Evolutionary conservation across 2,888 invertebrate genomes (phyloP).

Genomic region (Drosophila kuntzei): DNA sequence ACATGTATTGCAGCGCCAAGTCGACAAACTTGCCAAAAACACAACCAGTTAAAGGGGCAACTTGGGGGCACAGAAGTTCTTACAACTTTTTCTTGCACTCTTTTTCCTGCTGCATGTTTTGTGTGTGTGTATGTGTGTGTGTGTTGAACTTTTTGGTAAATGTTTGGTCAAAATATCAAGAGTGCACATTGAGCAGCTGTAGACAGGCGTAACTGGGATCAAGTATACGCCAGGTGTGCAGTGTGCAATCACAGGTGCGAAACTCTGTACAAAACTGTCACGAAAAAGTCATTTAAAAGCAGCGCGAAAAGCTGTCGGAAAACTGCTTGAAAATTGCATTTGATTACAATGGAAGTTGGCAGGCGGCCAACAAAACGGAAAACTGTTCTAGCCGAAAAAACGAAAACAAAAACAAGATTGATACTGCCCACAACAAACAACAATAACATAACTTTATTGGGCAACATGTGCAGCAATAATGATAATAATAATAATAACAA

Average conservation of each 20-base stretch:
- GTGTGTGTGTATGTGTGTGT: constrained; percentile 27
- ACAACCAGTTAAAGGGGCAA: constrained; percentile 22
- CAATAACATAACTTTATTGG: constrained; percentile 26
- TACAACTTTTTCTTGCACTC: constrained; percentile 52
- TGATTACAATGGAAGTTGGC: constrained; percentile 66
- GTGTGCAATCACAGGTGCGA: constrained; percentile 31
- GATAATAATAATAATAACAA: constrained; percentile 27
- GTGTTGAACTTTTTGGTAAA: constrained; percentile 54
- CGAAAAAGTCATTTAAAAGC: constrained; percentile 55
- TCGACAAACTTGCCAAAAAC: constrained; percentile 62
- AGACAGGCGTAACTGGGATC: constrained; percentile 40
- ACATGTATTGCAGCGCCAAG: constrained; percentile 69
- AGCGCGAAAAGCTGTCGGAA: constrained; percentile 39
- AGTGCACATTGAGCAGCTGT: constrained; percentile 40
- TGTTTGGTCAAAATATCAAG: constrained; percentile 65
- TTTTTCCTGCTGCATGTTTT: constrained; percentile 36
- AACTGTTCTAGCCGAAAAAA: constrained; percentile 17
- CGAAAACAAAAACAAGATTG: constrained; percentile 29
- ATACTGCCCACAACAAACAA: constrained; percentile 32
- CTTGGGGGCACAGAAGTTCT: constrained; percentile 40
- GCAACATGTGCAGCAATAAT: constrained; percentile 52
- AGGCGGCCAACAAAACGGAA: constrained; percentile 33
- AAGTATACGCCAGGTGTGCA: constrained; percentile 36
- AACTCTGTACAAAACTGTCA: constrained; percentile 36
- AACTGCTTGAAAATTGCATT: constrained; percentile 58